Base-by-base conservation (phyloP, 2,888 invertebrate species). In the Aspidiotus rigidus region DNA sequence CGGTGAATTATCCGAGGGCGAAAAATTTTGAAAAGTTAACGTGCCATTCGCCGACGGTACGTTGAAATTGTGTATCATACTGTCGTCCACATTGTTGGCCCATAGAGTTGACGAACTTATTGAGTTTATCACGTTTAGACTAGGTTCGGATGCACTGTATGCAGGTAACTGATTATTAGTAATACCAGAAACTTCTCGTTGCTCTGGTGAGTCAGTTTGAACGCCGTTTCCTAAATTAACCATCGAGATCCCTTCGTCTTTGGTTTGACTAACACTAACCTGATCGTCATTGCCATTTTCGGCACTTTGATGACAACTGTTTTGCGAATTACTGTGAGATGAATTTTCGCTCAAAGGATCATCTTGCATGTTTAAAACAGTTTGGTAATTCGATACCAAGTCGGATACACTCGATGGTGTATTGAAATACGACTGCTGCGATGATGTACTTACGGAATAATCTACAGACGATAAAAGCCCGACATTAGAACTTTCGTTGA, bases 81-180 rank as follows among this genome's bases (percentile, higher is more conserved):
- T 75, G 71, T 76, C 75, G 69, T 76, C 76, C 64, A 75, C 74
- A 5, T 75, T 73, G 61, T 74, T 74, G 71, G 75, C 73, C 62
- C 76, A 75, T 74, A 75, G 75, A 69, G 74, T 74, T 71, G 75
- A 75, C 64, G 75, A 74, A 70, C 74, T 75, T 72, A 73, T 74
- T 62, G 76, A 74, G 73, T 75, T 76, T 71, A 76, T 75, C 72
- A 75, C 75, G 74, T 75, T 75, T 70, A 75, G 74, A 75, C 75
- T 75, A 74, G 75, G 75, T 73, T 76, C 76, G 62, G 75, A 74
- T 70, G 75, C 74, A 73, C 74, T 75, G 71, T 74, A 75, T 71
- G 75, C 75, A 66, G 75, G 75, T 73, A 75, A 75, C 72, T 76
- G 76, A 62, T 75, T 74, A 70, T 75, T 73, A 64, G 75, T 71